Base-by-base conservation (phyloP, 1,140 invertebrate species). In the Pogonognathellus flavescens region DNA sequence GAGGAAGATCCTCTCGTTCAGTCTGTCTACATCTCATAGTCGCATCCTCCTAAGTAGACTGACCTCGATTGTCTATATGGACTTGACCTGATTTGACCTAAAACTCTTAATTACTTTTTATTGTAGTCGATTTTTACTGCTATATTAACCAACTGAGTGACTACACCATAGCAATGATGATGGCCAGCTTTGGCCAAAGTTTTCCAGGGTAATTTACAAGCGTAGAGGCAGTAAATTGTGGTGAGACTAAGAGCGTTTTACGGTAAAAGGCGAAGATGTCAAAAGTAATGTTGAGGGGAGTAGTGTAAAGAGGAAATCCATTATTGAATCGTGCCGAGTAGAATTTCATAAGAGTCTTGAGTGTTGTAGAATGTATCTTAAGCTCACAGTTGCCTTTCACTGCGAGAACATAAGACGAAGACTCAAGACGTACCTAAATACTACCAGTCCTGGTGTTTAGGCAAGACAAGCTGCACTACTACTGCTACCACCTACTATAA, bases 61-160 rank as follows among this genome's bases (percentile, higher is more conserved):
- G 70, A 76, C 70, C 70, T 76, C 70, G 70, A 76, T 76, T 76
- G 25, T 49, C 9, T 49, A 76, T 76, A 76, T 76, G 70, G 70
- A 76, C 70, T 76, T 76, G 70, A 76, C 70, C 70, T 50, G 70
- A 76, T 76, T 76, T 76, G 70, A 76, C 70, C 70, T 50, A 41
- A 70, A 76, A 76, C 70, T 76, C 70, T 76, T 76, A 76, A 76
- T 76, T 76, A 76, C 70, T 76, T 76, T 76, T 76, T 76, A 76
- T 76, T 76, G 31, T 50, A 76, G 31, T 31, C 70, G 31, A 76
- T 76, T 76, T 76, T 76, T 76, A 76, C 70, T 76, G 49, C 41
- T 76, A 76, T 49, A 16, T 76, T 16, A 41, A 41, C 20, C 62
- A 25, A 66, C 20, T 66, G 20, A 25, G 25, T 66, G 62, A 25